Evolutionary conservation across 2,113 vertebrate genomes (phyloP).

Genomic region (Hydrochoerus hydrochaeris): DNA sequence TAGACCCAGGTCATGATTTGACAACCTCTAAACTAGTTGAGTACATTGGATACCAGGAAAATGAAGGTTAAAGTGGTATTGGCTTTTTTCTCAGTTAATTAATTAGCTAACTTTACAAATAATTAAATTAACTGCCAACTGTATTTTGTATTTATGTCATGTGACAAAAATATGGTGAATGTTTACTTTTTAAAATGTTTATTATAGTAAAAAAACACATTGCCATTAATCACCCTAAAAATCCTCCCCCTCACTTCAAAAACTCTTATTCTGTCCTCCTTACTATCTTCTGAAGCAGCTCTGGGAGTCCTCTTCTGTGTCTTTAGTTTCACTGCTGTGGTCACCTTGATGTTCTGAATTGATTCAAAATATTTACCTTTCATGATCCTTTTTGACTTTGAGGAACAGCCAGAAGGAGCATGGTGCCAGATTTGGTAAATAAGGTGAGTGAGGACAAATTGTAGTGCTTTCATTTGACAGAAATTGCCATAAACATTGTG

Average conservation of each 20-base stretch:
- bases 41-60: conserved; percentile 21
- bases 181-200: not conserved
- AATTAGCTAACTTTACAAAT: conserved; percentile 48
- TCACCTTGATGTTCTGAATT: not conserved
- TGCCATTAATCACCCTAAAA: not conserved
- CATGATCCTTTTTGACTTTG: not conserved
- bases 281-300: not conserved
- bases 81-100: conserved; percentile 7
- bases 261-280: not conserved
- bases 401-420: not conserved
- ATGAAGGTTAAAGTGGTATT: not conserved
- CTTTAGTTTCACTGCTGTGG: not conserved
- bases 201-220: not conserved
- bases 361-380: not conserved
- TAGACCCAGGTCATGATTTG: not conserved
- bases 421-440: not conserved
- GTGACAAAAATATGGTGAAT: not conserved
- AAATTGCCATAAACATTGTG: not conserved
- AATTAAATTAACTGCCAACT: conserved; percentile 24
- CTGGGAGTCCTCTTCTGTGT: not conserved
- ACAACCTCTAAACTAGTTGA: not conserved
- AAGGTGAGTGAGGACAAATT: not conserved
- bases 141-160: not conserved
- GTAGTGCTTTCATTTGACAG: not conserved
- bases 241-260: not conserved